Evolutionary conservation across 2,113 vertebrate species (phyloP).

Genomic region (Oplegnathus fasciatus): DNA sequence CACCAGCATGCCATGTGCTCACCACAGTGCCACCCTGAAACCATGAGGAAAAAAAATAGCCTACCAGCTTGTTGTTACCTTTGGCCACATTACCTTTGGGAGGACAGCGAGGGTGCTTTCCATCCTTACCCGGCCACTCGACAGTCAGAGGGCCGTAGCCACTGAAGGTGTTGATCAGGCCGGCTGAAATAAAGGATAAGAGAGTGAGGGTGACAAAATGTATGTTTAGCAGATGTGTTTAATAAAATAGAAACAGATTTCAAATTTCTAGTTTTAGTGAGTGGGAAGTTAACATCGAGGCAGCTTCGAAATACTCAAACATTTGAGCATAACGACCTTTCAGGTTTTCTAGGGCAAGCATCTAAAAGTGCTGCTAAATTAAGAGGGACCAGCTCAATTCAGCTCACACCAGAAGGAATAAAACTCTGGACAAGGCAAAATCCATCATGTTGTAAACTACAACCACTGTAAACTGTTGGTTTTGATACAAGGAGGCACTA

Average conservation of each 20-base stretch:
- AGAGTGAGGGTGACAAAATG: not conserved
- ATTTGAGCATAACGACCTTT: not conserved
- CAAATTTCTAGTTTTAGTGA: not conserved
- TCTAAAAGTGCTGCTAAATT: no score
- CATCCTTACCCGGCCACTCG: conserved; percentile 99
- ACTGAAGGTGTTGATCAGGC: conserved; percentile 96
- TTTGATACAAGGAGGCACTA: not conserved
- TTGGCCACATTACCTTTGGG: conserved; percentile 99
- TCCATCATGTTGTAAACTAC: no score
- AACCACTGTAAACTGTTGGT: not conserved
- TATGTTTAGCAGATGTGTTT: not conserved
- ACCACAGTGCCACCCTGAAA: conserved; percentile 77
- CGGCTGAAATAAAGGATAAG: conserved; percentile 86
- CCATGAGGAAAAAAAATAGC: conserved; percentile 67
- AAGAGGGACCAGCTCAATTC: no score
- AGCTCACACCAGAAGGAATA: no score
- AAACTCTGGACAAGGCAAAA: no score
- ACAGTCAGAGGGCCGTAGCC: conserved; percentile 97
- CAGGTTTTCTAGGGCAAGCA: no score
- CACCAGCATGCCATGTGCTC: conserved; percentile 59
- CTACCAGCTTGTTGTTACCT: conserved; percentile 97
- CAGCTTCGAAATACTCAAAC: not conserved
- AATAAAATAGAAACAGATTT: not conserved
- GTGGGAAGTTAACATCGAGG: not conserved
- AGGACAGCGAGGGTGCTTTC: conserved; percentile 99